A percentile compares a stretch with the other conserved stretches of the same genome.
Evolutionary conservation across 2,888 invertebrate genomes (phyloP).

Genomic region (Psococerastis gibbosa): DNA sequence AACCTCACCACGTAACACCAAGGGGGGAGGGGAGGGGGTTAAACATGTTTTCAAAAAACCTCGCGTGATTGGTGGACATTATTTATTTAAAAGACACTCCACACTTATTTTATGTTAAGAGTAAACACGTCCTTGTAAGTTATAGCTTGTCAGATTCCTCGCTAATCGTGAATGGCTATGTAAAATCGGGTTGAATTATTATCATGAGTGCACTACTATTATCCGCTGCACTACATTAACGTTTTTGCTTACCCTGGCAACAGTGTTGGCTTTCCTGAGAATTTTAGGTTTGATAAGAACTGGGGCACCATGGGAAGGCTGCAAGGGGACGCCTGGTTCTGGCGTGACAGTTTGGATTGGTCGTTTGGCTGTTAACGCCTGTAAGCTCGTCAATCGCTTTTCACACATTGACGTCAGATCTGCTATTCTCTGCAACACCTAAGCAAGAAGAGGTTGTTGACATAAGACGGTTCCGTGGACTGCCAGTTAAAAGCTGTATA

Average conservation of each 20-base stretch:
- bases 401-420: slow-evolving; percentile 89
- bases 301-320: slow-evolving; percentile 37
- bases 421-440: slow-evolving; percentile 84
- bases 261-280: slow-evolving; percentile 31
- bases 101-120: too few species aligned
- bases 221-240: too few species aligned
- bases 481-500: not conserved
- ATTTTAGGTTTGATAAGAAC: slow-evolving; percentile 27
- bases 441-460: slow-evolving; percentile 16
- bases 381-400: slow-evolving; percentile 52
- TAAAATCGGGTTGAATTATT: too few species aligned
- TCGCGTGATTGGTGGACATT: too few species aligned
- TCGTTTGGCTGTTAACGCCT: slow-evolving; percentile 49
- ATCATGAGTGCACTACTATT: too few species aligned
- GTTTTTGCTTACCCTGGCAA: slow-evolving; percentile 32
- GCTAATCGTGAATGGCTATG: too few species aligned
- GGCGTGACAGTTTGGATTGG: slow-evolving; percentile 68
- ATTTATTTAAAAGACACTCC: too few species aligned
- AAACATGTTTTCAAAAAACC: too few species aligned
- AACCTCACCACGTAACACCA: too few species aligned
- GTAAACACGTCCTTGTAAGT: too few species aligned
- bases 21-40: too few species aligned
- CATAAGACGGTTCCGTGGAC: not conserved
- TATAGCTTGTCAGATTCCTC: too few species aligned
- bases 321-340: slow-evolving; percentile 40